Conservation (phyloP, 2,797 vertebrate species). For the Manis javanica region DNA sequence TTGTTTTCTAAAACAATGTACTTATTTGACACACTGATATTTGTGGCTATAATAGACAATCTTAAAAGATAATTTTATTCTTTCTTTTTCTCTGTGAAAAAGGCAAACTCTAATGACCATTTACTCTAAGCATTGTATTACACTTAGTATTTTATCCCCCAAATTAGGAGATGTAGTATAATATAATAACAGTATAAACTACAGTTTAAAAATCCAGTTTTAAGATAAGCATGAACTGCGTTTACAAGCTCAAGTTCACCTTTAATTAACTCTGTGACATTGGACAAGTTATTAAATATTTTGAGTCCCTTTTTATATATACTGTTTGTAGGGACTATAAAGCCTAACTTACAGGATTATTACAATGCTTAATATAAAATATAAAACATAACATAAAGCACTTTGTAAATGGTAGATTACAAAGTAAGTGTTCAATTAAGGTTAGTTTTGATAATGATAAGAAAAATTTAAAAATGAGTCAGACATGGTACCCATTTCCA, state of each 20-base stretch:
- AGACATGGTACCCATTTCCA: background rate
- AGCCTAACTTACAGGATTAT: background rate
- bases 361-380: background rate
- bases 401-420: background rate
- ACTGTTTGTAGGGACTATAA: background rate
- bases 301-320: background rate
- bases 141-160: background rate
- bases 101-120: background rate
- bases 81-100: background rate
- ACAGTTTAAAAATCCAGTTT: background rate
- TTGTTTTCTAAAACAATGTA: background rate
- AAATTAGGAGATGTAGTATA: background rate
- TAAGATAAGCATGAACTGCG: background rate
- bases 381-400: background rate
- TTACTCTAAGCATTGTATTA: background rate
- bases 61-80: background rate
- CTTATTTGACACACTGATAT: background rate
- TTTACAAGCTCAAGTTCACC: background rate
- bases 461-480: background rate
- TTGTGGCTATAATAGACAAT: background rate
- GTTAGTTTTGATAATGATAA: background rate
- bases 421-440: background rate
- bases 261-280: background rate
- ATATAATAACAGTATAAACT: background rate
- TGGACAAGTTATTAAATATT: background rate